Evolutionary conservation across 2,888 invertebrate species (phyloP).

Genomic region (Pelosia muscerda): DNA sequence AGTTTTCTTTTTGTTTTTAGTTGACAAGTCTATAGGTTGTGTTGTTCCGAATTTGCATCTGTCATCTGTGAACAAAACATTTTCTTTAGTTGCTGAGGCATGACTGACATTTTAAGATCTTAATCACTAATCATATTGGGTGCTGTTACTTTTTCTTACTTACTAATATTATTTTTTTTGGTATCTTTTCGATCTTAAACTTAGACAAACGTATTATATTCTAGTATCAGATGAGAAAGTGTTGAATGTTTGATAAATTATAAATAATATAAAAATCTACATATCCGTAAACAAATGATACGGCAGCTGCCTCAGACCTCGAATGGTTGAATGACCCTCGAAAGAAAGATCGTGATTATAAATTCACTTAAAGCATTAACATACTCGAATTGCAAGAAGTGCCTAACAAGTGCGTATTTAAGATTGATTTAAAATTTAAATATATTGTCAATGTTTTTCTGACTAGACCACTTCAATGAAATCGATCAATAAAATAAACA

Average conservation of each 20-base stretch:
- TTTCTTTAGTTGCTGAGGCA: conserved; percentile 32
- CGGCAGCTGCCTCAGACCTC: neutral
- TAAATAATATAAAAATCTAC: neutral
- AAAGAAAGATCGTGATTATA: neutral
- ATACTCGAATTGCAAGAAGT: neutral
- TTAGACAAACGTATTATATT: neutral
- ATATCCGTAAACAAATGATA: neutral
- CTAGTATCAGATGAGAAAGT: neutral
- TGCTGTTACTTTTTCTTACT: neutral
- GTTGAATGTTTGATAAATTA: neutral
- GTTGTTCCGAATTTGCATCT: conserved; percentile 21
- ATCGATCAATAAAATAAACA: neutral
- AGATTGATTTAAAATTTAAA: neutral
- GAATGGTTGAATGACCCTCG: neutral
- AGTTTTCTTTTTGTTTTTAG: conserved; percentile 41
- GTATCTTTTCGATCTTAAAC: neutral
- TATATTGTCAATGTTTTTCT: neutral
- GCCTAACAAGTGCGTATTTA: neutral
- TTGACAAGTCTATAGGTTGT: conserved; percentile 34
- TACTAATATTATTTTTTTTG: neutral
- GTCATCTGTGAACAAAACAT: conserved; percentile 44
- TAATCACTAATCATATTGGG: neutral
- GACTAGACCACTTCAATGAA: neutral
- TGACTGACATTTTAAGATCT: conserved; percentile 16
- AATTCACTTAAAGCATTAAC: neutral